Evolutionary conservation across 2,888 invertebrate species (phyloP), one percentile per base, ranked within the genome.

Genomic region (Anagyrus pseudococci): DNA sequence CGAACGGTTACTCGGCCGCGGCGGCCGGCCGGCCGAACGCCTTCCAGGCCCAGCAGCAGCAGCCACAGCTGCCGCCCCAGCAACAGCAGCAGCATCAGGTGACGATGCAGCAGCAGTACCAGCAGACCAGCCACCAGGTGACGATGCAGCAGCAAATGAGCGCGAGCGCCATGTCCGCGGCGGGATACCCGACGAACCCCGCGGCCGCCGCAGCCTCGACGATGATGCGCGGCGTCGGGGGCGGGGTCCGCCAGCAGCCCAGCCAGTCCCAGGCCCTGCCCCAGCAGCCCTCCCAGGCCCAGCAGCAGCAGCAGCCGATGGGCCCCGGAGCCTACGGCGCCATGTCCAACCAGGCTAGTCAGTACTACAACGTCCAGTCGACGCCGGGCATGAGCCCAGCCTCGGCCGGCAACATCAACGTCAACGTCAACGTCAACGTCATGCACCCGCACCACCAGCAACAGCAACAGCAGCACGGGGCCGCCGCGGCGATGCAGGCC

Each of bases 151-250:
- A 78, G 52, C 70, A 69, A 47, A 77, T 79, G 75, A 78, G 75
- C 61, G 75, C 75, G 1, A 67, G 72, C 15, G 71, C 71, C 8
- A 71, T n/a, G 61, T 64, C 52, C 71, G 72, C 43, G 74, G 75
- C 50, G 72, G 71, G 26, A 70, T 62, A 62, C 55, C n/a, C n/a
- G n/a, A n/a, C n/a, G n/a, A n/a, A n/a, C n/a, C n/a, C n/a, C n/a
- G 33, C 61, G 4, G 50, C 37, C 17, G 26, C 15, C 19, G 23
- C 53, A 17, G 25, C 52, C 8, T 15, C 64, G 50, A 59, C 71
- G 3, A 78, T 78, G 89, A 79, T 84, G 85, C 52, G 81, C 85
- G 68, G 87, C 3, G 29, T 41, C 25, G 40, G n/a, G n/a, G n/a
- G 26, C 19, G 54, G 23, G 1, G 50, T 57, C 23, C 37, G 58